Conservation (phyloP, 1,140 invertebrate genomes). For the Campoletis sonorensis region DNA sequence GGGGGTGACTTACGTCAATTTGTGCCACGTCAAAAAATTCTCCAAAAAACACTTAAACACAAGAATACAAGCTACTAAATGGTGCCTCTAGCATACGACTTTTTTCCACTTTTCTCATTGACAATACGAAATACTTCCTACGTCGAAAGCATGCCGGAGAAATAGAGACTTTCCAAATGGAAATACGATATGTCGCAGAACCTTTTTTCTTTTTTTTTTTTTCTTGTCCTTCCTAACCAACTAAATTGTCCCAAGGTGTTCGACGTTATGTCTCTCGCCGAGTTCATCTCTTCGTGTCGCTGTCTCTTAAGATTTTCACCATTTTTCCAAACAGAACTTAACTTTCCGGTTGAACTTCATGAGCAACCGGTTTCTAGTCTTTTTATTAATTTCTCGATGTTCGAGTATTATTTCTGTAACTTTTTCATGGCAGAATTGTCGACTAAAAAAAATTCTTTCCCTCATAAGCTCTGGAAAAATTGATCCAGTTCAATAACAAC, state of each 20-base stretch:
- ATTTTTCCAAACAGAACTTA: neutral
- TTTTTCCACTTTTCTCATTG: neutral
- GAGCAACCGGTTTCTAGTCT: neutral
- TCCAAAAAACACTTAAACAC: slow-evolving; percentile 54
- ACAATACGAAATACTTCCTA: neutral
- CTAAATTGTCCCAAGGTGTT: slow-evolving; percentile 46
- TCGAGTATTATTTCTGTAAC: neutral
- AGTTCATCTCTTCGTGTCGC: neutral
- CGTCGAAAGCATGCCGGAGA: neutral
- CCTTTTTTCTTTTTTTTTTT: neutral
- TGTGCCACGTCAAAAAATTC: slow-evolving; percentile 62
- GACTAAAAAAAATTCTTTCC: no score
- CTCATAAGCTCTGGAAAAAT: no score
- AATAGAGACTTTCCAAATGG: neutral
- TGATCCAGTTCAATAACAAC: no score
- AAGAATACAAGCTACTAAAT: neutral
- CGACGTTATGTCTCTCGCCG: slow-evolving; percentile 45
- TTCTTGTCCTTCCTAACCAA: neutral
- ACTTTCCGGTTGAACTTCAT: neutral
- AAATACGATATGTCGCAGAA: neutral
- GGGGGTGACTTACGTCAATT: slow-evolving; percentile 58
- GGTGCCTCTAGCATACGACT: neutral
- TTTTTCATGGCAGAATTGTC: no score
- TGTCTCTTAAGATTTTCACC: neutral
- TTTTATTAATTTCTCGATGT: neutral